These are phyloP conservation scores for Pelmatolapia mariae DNA, from an alignment of 2,113 vertebrate genomes.

Conservation along the genomic window DNA sequence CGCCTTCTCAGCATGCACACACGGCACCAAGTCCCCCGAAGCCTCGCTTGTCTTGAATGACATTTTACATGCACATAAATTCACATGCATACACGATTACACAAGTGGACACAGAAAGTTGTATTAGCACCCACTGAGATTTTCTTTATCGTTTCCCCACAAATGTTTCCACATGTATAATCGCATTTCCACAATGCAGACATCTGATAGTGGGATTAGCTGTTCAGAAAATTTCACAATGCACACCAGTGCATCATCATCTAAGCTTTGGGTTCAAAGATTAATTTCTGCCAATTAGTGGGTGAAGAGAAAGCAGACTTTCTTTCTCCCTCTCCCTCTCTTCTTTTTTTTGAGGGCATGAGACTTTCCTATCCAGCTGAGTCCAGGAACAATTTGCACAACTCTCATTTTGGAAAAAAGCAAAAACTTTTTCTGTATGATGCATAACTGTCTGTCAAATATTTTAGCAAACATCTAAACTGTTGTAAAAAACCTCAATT, in stretches of 20 bases:
- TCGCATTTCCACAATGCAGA: neutral
- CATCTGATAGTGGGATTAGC: conserved; percentile 23
- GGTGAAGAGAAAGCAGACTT: neutral
- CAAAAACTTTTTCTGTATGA: neutral
- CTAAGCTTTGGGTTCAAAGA: neutral
- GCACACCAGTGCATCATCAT: neutral
- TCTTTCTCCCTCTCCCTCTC: neutral
- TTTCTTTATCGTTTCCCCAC: neutral
- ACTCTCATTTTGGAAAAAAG: neutral
- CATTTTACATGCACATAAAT: neutral
- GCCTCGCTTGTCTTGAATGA: neutral
- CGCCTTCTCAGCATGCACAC: neutral
- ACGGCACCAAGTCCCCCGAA: neutral
- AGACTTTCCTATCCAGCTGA: neutral
- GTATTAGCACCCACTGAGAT: neutral
- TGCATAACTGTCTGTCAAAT: neutral
- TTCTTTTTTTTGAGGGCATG: neutral
- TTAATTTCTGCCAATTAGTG: neutral
- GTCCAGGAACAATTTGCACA: neutral
- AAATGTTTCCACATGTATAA: neutral
- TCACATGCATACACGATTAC: neutral
- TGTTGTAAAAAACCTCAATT: neutral
- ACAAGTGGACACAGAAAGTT: neutral
- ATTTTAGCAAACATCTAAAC: neutral
- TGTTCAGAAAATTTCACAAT: neutral